Conservation (phyloP, 2,888 invertebrate species). For the Drosophila mayaguana region DNA sequence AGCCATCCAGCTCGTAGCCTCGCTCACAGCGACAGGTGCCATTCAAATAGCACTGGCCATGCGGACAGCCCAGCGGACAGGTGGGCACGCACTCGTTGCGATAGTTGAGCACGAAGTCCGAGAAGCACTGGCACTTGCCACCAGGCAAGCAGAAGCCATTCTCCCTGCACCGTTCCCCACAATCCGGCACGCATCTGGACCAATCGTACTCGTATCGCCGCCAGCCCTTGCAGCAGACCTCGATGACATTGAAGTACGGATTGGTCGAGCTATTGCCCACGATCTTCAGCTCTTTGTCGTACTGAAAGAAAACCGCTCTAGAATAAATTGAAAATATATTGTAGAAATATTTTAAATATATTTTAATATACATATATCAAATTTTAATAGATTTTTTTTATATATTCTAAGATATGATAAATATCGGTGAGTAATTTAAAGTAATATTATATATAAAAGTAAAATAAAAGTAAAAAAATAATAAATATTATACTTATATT, state of each 20-base stretch:
- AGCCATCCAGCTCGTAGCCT: slow-evolving; percentile 84
- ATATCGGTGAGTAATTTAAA: too few species aligned
- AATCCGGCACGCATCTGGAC: slow-evolving; percentile 85
- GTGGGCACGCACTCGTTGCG: slow-evolving; percentile 78
- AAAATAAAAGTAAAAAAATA: too few species aligned
- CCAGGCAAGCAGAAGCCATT: slow-evolving; percentile 86
- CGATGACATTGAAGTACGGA: slow-evolving; percentile 86
- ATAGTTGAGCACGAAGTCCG: slow-evolving; percentile 82
- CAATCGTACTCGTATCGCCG: slow-evolving; percentile 88
- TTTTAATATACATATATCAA: too few species aligned
- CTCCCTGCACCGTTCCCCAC: slow-evolving; percentile 80
- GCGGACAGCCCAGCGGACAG: slow-evolving; percentile 81
- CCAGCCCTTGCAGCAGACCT: slow-evolving; percentile 91
- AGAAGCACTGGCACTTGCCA: slow-evolving; percentile 82
- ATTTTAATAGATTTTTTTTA: not conserved
- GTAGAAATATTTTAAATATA: not conserved
- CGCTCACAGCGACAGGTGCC: slow-evolving; percentile 81
- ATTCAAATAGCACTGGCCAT: slow-evolving; percentile 84
- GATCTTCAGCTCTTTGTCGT: slow-evolving; percentile 81
- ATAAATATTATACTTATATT: too few species aligned
- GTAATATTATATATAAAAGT: too few species aligned
- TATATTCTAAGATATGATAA: too few species aligned
- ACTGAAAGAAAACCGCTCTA: slow-evolving; percentile 83
- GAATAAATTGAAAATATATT: not conserved
- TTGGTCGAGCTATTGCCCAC: slow-evolving; percentile 85